Conservation (phyloP, 1,140 invertebrate species). For the Drosophila repleta region DNA sequence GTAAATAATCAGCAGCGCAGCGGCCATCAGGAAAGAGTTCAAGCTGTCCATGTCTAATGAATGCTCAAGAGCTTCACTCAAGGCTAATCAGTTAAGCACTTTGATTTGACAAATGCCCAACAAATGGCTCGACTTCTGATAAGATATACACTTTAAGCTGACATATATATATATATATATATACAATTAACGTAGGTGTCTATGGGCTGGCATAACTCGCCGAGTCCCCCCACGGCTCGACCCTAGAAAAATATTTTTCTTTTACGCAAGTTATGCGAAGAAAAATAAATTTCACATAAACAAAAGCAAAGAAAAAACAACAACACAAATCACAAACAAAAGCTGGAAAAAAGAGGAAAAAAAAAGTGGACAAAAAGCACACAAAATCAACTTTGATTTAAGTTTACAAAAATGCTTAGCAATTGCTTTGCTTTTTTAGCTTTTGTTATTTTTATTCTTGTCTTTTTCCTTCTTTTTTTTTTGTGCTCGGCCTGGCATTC, state of each 20-base stretch:
- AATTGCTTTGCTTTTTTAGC: conserved; percentile 71
- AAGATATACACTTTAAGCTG: too few species aligned
- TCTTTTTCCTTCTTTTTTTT: conserved; percentile 9
- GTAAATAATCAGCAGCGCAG: conserved; percentile 51
- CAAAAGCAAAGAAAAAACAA: conserved; percentile 32
- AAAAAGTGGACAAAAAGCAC: conserved; percentile 45
- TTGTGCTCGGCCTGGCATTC: conserved; percentile 27
- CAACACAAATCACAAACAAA: conserved; percentile 50
- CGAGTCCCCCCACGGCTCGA: conserved; percentile 1
- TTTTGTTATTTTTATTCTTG: conserved; percentile 41
- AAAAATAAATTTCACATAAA: conserved; percentile 62
- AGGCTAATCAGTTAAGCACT: conserved; percentile 19
- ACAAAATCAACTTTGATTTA: conserved; percentile 81
- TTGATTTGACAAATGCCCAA: neutral
- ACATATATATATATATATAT: too few species aligned
- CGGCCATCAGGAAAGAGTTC: conserved; percentile 20
- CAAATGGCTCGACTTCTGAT: neutral
- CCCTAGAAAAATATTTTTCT: conserved; percentile 21
- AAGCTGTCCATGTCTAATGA: conserved; percentile 19
- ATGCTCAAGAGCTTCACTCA: conserved; percentile 10
- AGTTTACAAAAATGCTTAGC: conserved; percentile 82
- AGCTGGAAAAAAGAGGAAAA: conserved; percentile 5
- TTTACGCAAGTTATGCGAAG: conserved; percentile 58
- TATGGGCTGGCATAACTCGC: conserved; percentile 11
- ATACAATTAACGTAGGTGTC: conserved; percentile 34